phyloP scores from a whole-genome alignment of 2,113 vertebrate genomes.

The Scopus umbretta region DNA sequence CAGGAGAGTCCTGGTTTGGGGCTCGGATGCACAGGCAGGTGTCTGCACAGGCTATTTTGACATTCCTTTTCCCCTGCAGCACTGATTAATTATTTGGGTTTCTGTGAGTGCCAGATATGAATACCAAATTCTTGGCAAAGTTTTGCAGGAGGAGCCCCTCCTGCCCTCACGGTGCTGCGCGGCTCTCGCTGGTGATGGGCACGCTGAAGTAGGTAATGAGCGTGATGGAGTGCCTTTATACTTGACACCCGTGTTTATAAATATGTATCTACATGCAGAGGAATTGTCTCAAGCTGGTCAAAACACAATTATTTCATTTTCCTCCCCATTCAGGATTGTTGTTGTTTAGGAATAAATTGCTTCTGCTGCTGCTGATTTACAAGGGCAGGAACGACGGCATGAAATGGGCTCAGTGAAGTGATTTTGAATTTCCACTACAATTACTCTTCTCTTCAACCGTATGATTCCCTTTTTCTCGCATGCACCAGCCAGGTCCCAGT shows the following conservation, averaged over 20 bases:
- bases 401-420: slow-evolving; percentile 71
- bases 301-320: slow-evolving; percentile 74
- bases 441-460: slow-evolving; percentile 71
- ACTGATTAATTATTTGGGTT: background rate
- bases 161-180: background rate
- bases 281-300: slow-evolving; percentile 59
- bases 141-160: background rate
- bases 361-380: slow-evolving; percentile 59
- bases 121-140: background rate
- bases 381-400: slow-evolving; percentile 58
- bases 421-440: slow-evolving; percentile 74
- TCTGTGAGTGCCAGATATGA: background rate
- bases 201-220: background rate
- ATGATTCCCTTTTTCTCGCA: slow-evolving; percentile 61
- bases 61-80: background rate
- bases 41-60: background rate
- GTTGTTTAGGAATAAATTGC: slow-evolving; percentile 72
- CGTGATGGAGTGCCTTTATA: background rate
- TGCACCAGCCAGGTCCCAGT: background rate
- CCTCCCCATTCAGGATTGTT: slow-evolving; percentile 45
- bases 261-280: background rate
- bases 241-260: background rate
- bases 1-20: no score
- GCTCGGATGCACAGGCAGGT: rapidly evolving
- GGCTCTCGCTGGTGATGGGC: background rate